These are phyloP conservation scores for Anguilla japonica DNA, from an alignment of 2,113 vertebrate species.

Conservation along the genomic window DNA sequence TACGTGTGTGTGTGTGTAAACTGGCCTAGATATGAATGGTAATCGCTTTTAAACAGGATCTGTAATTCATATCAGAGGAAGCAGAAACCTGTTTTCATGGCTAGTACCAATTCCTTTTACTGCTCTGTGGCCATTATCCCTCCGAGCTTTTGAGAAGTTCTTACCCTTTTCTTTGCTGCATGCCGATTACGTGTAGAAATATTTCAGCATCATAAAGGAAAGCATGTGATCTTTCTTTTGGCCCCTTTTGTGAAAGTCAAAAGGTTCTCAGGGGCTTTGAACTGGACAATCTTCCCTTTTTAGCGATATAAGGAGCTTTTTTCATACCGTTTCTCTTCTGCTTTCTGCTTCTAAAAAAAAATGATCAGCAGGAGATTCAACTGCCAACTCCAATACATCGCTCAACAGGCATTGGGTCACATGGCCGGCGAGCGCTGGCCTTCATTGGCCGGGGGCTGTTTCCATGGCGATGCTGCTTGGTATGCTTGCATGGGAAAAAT, in stretches of 20 bases:
- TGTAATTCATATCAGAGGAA: not conserved
- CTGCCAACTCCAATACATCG: slow-evolving; percentile 64
- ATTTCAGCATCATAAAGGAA: slow-evolving; percentile 42
- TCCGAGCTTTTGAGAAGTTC: not conserved
- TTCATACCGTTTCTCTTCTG: slow-evolving; percentile 44
- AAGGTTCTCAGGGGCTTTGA: slow-evolving; percentile 14
- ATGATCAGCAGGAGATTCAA: slow-evolving; percentile 35
- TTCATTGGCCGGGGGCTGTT: slow-evolving; percentile 64
- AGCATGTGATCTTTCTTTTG: slow-evolving; percentile 38
- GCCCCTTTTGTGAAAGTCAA: slow-evolving; percentile 40
- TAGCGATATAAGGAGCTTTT: slow-evolving; percentile 52
- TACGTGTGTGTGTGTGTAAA: not conserved
- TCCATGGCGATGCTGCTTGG: slow-evolving; percentile 69
- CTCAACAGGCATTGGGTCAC: slow-evolving; percentile 61
- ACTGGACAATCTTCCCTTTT: slow-evolving; percentile 36
- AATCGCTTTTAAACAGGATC: not conserved
- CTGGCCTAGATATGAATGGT: not conserved
- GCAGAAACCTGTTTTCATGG: not conserved
- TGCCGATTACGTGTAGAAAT: slow-evolving; percentile 32
- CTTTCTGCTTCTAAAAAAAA: slow-evolving; percentile 38
- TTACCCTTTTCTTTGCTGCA: not conserved
- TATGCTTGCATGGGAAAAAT: slow-evolving; percentile 54
- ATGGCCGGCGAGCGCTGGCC: slow-evolving; percentile 46
- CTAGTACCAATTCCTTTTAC: not conserved
- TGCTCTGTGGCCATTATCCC: not conserved